Evolutionary conservation across 1,140 invertebrate genomes (phyloP).

Genomic region (Proales similis): DNA sequence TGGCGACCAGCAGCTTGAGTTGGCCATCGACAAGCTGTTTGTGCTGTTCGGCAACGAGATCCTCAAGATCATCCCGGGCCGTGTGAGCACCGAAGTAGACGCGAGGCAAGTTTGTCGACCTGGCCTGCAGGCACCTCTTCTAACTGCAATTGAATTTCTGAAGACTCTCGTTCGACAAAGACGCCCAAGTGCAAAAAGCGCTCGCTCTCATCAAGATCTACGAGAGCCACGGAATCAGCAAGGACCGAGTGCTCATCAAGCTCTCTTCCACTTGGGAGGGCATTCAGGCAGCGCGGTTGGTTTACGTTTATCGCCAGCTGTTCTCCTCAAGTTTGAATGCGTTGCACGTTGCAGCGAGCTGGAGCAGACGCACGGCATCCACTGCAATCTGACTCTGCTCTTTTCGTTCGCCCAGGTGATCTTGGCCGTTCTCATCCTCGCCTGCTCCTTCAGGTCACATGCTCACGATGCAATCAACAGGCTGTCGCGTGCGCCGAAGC

Average conservation of each 20-base stretch:
- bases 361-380: constrained; percentile 83
- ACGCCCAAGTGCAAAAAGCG: constrained; percentile 81
- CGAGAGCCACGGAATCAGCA: constrained; percentile 75
- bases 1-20: constrained; percentile 6
- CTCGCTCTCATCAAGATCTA: constrained; percentile 79
- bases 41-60: constrained; percentile 94
- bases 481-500: constrained; percentile 97
- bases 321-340: constrained; percentile 2
- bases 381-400: constrained; percentile 92
- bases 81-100: constrained; percentile 97
- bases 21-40: constrained; percentile 81
- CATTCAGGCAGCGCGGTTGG: constrained; percentile 85
- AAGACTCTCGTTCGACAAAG: constrained; percentile 88
- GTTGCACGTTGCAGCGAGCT: too few species aligned
- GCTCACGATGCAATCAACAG: constrained; percentile 40
- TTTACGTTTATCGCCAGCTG: constrained; percentile 19
- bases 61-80: constrained; percentile 89
- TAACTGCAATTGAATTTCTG: too few species aligned
- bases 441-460: constrained; percentile 1
- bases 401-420: constrained; percentile 80
- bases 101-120: too few species aligned
- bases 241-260: constrained; percentile 91
- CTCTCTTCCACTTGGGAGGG: constrained; percentile 98
- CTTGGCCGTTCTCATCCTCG: background rate
- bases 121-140: too few species aligned